These are phyloP conservation scores for Operophtera brumata DNA, from an alignment of 2,888 invertebrate species.

Conservation along the genomic window DNA sequence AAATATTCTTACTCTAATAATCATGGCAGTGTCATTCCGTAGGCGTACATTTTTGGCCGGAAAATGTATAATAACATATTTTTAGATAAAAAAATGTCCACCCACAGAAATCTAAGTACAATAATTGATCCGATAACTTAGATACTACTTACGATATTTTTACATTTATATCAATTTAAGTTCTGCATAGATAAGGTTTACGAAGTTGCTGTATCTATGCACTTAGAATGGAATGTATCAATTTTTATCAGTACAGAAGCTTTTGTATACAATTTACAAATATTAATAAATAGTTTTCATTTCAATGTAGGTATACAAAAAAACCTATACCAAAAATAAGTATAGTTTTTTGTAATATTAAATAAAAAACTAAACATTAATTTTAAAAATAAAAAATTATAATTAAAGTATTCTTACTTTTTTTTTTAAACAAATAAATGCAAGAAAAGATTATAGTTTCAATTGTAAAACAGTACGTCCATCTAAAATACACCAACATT, in stretches of 20 bases:
- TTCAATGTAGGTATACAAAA: background rate
- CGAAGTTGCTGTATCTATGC: background rate
- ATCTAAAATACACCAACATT: constrained; percentile 13
- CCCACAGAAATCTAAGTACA: constrained; percentile 67
- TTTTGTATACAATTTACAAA: background rate
- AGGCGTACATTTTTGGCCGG: constrained; percentile 48
- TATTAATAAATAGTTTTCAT: background rate
- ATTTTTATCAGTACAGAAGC: constrained; percentile 27
- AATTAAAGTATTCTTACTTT: too few relatives aligned
- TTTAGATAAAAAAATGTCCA: constrained; percentile 50
- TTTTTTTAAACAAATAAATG: background rate
- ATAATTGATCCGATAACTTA: constrained; percentile 68
- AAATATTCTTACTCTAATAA: constrained; percentile 38
- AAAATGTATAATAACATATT: constrained; percentile 13
- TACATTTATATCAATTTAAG: constrained; percentile 14
- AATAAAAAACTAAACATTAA: too few relatives aligned
- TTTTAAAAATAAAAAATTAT: background rate
- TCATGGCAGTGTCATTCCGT: constrained; percentile 65
- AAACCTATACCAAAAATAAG: background rate
- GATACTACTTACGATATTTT: constrained; percentile 40
- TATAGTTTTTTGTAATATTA: background rate
- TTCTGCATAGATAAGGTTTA: constrained; percentile 47
- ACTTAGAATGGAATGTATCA: constrained; percentile 52
- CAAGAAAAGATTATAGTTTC: background rate
- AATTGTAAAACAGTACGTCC: background rate